A percentile compares a stretch with the other conserved stretches of the same genome.
These are phyloP conservation scores for Myotis lucifugus DNA, from an alignment of 2,113 vertebrate genomes.

Conservation along the genomic window DNA sequence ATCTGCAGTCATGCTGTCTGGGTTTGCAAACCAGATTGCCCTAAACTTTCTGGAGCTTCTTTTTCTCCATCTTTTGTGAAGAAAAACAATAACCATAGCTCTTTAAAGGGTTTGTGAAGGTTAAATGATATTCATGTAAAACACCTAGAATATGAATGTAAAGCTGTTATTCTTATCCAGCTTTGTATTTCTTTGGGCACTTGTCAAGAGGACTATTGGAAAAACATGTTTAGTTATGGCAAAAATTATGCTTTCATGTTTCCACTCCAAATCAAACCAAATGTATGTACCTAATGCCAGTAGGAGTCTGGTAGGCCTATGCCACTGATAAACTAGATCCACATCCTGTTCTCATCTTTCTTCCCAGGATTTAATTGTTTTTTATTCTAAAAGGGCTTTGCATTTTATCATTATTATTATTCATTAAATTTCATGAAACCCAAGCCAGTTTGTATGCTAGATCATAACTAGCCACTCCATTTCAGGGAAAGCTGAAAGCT, in stretches of 20 bases:
- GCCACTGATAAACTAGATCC: background rate
- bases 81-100: background rate
- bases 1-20: background rate
- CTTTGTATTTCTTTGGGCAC: slow-evolving; percentile 22
- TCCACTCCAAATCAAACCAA: slow-evolving; percentile 51
- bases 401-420: background rate
- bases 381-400: background rate
- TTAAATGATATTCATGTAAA: slow-evolving; percentile 11
- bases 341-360: background rate
- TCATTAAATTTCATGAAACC: slow-evolving; percentile 34
- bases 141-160: background rate
- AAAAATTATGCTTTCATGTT: slow-evolving; percentile 43
- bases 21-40: background rate
- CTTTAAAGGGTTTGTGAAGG: background rate
- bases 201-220: background rate
- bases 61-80: slow-evolving; percentile 24
- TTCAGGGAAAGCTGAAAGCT: slow-evolving; percentile 43
- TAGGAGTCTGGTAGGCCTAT: background rate
- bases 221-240: slow-evolving; percentile 1
- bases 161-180: background rate
- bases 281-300: background rate
- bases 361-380: background rate
- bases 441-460: background rate
- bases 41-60: background rate
- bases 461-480: background rate